These are phyloP conservation scores for Alosa sapidissima DNA, from an alignment of 2,797 vertebrate species.

Conservation along the genomic window DNA sequence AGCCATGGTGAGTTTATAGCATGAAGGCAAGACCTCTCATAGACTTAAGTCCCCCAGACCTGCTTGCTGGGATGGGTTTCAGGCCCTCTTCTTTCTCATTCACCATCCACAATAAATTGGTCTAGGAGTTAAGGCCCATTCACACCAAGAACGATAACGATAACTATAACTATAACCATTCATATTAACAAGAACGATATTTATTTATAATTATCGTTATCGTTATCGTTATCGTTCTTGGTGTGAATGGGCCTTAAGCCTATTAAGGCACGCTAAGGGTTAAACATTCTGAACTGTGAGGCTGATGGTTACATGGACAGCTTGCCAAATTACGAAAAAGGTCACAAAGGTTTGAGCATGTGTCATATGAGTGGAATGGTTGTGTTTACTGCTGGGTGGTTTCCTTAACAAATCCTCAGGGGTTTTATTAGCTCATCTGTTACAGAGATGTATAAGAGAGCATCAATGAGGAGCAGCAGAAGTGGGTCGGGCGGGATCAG, in stretches of 20 bases:
- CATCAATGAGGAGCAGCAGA: not conserved
- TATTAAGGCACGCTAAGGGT: not conserved
- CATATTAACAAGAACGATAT: too few species aligned
- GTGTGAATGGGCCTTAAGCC: too few species aligned
- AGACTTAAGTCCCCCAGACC: not conserved
- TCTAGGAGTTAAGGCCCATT: too few species aligned
- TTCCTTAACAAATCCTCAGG: not conserved
- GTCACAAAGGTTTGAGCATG: not conserved
- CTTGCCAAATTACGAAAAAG: not conserved
- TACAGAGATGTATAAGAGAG: not conserved
- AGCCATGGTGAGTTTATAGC: not conserved
- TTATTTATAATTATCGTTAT: too few species aligned
- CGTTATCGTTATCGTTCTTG: too few species aligned
- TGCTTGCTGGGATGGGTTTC: too few species aligned
- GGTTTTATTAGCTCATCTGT: not conserved
- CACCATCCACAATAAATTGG: too few species aligned
- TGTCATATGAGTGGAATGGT: not conserved
- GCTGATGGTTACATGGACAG: not conserved
- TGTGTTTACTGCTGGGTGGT: not conserved
- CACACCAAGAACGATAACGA: too few species aligned
- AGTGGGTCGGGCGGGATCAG: not conserved
- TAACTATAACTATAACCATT: too few species aligned
- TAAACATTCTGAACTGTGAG: not conserved
- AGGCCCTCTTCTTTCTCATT: too few species aligned
- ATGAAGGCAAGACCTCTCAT: not conserved